These are phyloP conservation scores for Megaptera novaeangliae DNA, from an alignment of 2,113 vertebrate genomes.

Conservation along the genomic window DNA sequence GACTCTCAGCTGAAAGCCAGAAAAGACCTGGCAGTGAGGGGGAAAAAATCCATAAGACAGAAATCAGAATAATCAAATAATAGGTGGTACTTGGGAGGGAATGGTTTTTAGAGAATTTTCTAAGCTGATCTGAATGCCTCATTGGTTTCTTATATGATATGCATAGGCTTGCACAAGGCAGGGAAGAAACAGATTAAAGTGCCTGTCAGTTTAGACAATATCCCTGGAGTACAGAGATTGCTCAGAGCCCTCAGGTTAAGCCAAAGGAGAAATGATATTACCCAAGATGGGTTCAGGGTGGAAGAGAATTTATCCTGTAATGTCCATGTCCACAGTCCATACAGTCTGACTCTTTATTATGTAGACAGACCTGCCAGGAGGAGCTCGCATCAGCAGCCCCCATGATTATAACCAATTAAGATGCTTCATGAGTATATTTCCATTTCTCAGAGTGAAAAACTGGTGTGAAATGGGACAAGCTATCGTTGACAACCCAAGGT, in stretches of 20 bases:
- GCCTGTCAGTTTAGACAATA: not conserved
- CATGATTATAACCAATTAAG: not conserved
- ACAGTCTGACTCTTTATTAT: not conserved
- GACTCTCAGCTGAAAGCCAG: not conserved
- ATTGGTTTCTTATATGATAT: not conserved
- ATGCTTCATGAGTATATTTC: not conserved
- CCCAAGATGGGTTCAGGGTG: not conserved
- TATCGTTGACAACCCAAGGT: not conserved
- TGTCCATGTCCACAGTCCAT: not conserved
- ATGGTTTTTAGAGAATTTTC: not conserved
- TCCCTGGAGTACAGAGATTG: not conserved
- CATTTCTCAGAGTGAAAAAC: not conserved
- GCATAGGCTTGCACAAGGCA: not conserved
- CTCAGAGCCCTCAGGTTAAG: not conserved
- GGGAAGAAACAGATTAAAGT: not conserved
- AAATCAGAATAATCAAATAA: not conserved
- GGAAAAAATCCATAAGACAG: not conserved
- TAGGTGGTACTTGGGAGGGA: not conserved
- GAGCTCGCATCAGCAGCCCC: not conserved
- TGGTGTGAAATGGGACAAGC: not conserved
- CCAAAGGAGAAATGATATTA: not conserved
- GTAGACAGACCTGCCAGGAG: not conserved
- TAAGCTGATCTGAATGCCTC: not conserved
- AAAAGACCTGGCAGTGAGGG: not conserved
- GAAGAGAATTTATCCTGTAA: not conserved